Evolutionary conservation across 2,888 invertebrate species (phyloP), one percentile per base, ranked within the genome.

Genomic region (Carpatolechia fugitivella): DNA sequence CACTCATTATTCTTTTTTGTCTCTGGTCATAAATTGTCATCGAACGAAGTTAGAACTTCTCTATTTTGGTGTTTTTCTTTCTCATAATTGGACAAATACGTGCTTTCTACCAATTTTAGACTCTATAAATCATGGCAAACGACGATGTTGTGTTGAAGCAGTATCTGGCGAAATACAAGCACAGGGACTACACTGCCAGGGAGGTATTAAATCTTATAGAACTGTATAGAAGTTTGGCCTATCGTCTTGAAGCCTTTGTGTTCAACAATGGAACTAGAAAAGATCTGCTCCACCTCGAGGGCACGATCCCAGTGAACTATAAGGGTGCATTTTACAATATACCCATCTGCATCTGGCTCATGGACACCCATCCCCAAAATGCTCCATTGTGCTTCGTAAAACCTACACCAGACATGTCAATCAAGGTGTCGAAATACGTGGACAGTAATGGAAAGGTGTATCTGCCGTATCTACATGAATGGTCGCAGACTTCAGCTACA

Each of bases 291-390:
- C 95, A 95, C 78, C 90, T 99, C 52, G 93, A 94, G 74, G 99
- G 99, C 53, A 99, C 98, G 6, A 96, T 99, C 70, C 99, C 98
- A 41, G 97, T 99, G 0, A 91, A 92, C 53, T 98, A 95, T 78
- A 97, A 96, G 93, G 96, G 97, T 87, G 90, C 92, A 56, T 93
- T 91, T 46, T 99, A 99, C 86, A 97, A 99, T 87, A 99, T 99
- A 80, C 99, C 99, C 11, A 94, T 99, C 38, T 95, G 96, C 76
- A 95, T 99, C 70, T 99, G 98, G 97, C 79, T 99, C 50, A 95
- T 98, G 94, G 98, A 99, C 76, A 98, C 98, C 3, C 98, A 99
- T 91, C 99, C 99, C 0, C 94, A 96, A 77, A 96, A 98, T 88
- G 97, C 99, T 33, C 99, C 99, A 0, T 94, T 99, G 87, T 96